These are phyloP conservation scores for Philereme vetulata DNA, from an alignment of 2,888 invertebrate species.

Conservation along the genomic window DNA sequence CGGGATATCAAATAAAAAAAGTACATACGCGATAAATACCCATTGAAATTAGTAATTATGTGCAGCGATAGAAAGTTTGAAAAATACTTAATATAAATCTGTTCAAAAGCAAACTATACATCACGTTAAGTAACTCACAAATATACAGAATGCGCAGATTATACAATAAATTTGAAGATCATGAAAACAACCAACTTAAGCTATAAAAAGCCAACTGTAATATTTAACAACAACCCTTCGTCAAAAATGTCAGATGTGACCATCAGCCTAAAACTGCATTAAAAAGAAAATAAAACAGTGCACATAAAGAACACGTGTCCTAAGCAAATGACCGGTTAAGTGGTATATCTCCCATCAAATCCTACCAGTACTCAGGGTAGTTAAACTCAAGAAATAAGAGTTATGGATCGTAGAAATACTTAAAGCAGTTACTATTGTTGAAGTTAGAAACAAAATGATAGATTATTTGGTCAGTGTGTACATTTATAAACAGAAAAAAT, in stretches of 20 bases:
- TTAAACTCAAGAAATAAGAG: constrained; percentile 32
- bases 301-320: constrained; percentile 49
- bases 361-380: constrained; percentile 34
- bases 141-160: constrained; percentile 7
- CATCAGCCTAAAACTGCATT: constrained; percentile 8
- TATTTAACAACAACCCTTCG: no score
- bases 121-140: constrained; percentile 2
- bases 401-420: constrained; percentile 8
- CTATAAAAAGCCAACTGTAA: no score
- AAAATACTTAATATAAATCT: no score
- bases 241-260: no score
- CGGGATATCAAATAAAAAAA: no score
- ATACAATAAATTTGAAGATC: constrained; percentile 5
- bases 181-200: no score
- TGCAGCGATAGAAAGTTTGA: no score
- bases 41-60: no score
- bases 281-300: constrained; percentile 35
- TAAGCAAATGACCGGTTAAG: constrained; percentile 49
- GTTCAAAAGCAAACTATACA: no score
- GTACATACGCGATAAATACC: no score
- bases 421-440: background rate
- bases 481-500: no score
- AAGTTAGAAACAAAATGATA: background rate
- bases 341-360: constrained; percentile 49
- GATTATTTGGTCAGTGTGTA: background rate